A percentile compares a stretch with the other conserved stretches of the same genome.
Evolutionary conservation across 2,113 vertebrate species (phyloP).

Genomic region (Oplegnathus fasciatus): DNA sequence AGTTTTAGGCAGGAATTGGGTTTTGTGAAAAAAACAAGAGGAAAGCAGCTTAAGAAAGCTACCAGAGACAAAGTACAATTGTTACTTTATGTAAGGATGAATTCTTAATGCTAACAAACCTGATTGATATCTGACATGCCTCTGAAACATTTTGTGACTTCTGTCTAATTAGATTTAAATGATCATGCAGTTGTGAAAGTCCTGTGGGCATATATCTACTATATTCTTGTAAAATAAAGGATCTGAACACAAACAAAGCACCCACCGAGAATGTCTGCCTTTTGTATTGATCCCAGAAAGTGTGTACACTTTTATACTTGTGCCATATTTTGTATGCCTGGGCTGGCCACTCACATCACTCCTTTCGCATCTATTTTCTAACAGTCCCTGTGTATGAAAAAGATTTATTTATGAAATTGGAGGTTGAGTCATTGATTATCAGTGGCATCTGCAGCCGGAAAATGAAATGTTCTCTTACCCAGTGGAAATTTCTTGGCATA

Average conservation of each 20-base stretch:
- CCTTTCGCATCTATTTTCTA: not conserved
- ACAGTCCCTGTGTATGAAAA: not conserved
- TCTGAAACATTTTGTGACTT: constrained; percentile 16
- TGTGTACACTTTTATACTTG: not conserved
- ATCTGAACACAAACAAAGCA: not conserved
- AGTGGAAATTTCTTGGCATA: not conserved
- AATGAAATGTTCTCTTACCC: not conserved
- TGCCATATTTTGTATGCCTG: not conserved
- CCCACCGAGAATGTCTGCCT: not conserved
- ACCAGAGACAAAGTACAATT: not conserved
- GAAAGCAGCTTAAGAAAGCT: not conserved
- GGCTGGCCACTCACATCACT: not conserved
- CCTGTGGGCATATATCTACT: not conserved
- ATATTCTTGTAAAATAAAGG: not conserved
- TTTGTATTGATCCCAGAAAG: not conserved
- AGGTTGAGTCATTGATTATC: not conserved
- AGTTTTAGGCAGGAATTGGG: not conserved
- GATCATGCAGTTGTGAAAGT: not conserved
- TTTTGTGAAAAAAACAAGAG: not conserved
- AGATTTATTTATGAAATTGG: not conserved
- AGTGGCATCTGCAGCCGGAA: not conserved
- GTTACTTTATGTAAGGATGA: not conserved
- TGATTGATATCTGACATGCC: not conserved
- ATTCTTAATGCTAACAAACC: not conserved
- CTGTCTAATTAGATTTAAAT: constrained; percentile 12